Percentiles rank a stretch among this genome's conserved stretches.
These are phyloP conservation scores for Lagodon rhomboides DNA, from an alignment of 2,797 vertebrate genomes.

Conservation along the genomic window DNA sequence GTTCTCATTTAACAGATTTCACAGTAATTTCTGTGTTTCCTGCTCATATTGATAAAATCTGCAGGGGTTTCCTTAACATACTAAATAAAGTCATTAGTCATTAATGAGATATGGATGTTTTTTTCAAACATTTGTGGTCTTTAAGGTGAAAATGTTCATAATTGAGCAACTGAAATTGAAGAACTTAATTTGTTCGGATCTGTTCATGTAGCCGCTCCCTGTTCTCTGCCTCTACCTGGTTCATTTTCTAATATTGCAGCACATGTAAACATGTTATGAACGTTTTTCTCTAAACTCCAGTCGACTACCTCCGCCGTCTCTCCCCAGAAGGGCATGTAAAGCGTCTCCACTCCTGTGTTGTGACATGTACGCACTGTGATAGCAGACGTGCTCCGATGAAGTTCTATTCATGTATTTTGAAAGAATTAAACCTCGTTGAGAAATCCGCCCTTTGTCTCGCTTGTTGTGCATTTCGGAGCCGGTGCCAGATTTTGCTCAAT, in stretches of 20 bases:
- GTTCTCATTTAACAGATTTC: too few species aligned
- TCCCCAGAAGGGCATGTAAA: constrained; percentile 63
- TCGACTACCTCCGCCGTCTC: constrained; percentile 69
- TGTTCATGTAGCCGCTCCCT: neutral
- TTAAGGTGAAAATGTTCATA: neutral
- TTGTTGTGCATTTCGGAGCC: constrained; percentile 19
- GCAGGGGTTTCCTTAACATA: too few species aligned
- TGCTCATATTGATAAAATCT: too few species aligned
- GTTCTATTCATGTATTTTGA: constrained; percentile 59
- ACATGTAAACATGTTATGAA: constrained; percentile 34
- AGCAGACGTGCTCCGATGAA: constrained; percentile 47
- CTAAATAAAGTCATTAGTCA: too few species aligned
- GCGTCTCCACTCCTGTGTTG: constrained; percentile 59
- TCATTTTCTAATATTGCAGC: constrained; percentile 18
- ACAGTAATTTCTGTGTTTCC: too few species aligned
- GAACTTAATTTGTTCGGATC: neutral
- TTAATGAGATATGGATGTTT: too few species aligned
- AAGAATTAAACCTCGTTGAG: constrained; percentile 73
- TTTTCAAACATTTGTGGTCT: neutral
- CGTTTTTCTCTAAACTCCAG: constrained; percentile 40
- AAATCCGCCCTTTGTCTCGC: constrained; percentile 47
- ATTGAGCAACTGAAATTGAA: too few species aligned
- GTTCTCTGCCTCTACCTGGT: neutral
- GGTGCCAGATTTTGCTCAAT: constrained; percentile 43
- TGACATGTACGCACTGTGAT: constrained; percentile 62